phyloP scores from a whole-genome alignment of 1,140 invertebrate genomes.

The Euwallacea similis region DNA sequence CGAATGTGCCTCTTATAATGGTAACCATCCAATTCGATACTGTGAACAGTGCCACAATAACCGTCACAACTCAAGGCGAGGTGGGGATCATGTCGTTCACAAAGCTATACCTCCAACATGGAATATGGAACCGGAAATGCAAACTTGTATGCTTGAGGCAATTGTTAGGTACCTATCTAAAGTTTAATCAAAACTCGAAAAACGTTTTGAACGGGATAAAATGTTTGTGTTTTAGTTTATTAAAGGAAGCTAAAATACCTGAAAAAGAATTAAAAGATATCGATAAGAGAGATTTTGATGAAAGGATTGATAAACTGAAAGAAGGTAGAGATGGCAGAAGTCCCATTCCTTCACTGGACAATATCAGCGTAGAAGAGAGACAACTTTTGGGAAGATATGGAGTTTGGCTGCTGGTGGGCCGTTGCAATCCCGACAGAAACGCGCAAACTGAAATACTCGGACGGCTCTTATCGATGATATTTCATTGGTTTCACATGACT shows the following conservation, averaged over 20 bases:
- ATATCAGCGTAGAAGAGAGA: constrained; percentile 74
- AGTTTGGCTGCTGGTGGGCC: constrained; percentile 93
- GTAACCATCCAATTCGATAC: constrained; percentile 92
- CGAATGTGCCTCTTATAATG: constrained; percentile 95
- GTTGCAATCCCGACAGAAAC: constrained; percentile 84
- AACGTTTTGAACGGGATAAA: not conserved
- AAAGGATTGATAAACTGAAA: constrained; percentile 62
- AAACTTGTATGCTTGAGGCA: constrained; percentile 94
- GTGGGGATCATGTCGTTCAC: constrained; percentile 89
- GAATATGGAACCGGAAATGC: constrained; percentile 86
- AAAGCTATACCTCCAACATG: constrained; percentile 81
- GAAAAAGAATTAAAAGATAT: constrained; percentile 60
- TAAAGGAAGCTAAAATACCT: constrained; percentile 78
- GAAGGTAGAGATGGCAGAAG: constrained; percentile 47
- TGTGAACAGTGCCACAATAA: constrained; percentile 89
- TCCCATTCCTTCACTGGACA: constrained; percentile 56
- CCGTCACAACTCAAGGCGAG: constrained; percentile 81
- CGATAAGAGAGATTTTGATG: constrained; percentile 57
- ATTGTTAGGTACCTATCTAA: constrained; percentile 77
- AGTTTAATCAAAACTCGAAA: not conserved
- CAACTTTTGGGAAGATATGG: constrained; percentile 93
- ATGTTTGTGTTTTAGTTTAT: constrained; percentile 56
- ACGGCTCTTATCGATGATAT: constrained; percentile 90
- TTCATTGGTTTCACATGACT: constrained; percentile 99
- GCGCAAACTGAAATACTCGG: constrained; percentile 89